Percentiles rank a stretch among this genome's conserved stretches.
Evolutionary conservation across 2,888 invertebrate species (phyloP).

Genomic region (Hemistola chrysoprasaria): DNA sequence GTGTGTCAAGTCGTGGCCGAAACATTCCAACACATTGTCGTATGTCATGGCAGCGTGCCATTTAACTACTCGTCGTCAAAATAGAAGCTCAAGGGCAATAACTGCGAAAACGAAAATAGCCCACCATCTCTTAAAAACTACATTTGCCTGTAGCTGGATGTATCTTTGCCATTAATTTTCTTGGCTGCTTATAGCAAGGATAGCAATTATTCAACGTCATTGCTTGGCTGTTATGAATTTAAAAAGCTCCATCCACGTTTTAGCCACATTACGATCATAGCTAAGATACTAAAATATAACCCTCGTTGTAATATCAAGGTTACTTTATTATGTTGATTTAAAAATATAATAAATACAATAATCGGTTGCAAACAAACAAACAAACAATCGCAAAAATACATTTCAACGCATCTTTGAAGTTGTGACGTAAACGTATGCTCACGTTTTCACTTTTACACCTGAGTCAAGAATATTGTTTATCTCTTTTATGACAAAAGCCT

Average conservation of each 20-base stretch:
- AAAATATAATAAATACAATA: too few species aligned
- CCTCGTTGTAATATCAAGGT: too few species aligned
- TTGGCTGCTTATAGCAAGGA: too few species aligned
- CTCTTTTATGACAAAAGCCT: slow-evolving; percentile 35
- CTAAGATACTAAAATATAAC: too few species aligned
- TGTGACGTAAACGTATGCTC: slow-evolving; percentile 46
- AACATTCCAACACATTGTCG: slow-evolving; percentile 56
- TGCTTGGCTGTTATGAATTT: too few species aligned
- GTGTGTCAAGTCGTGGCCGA: slow-evolving; percentile 32
- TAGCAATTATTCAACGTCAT: too few species aligned
- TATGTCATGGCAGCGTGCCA: slow-evolving; percentile 74
- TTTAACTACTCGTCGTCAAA: slow-evolving; percentile 39
- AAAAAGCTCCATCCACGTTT: too few species aligned
- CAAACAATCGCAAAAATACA: slow-evolving; percentile 14
- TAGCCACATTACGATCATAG: too few species aligned
- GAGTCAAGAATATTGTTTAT: slow-evolving; percentile 67
- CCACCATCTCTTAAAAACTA: slow-evolving; percentile 21
- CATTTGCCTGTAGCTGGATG: too few species aligned
- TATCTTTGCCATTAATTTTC: too few species aligned
- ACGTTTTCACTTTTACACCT: slow-evolving; percentile 65
- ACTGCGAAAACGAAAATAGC: slow-evolving; percentile 63
- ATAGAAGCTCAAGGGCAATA: slow-evolving; percentile 72
- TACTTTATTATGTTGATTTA: too few species aligned
- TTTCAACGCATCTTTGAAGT: slow-evolving; percentile 25
- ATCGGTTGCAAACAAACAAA: slow-evolving; percentile 20